phyloP scores from a whole-genome alignment of 2,888 invertebrate genomes.

The Dasypogon diadema region DNA sequence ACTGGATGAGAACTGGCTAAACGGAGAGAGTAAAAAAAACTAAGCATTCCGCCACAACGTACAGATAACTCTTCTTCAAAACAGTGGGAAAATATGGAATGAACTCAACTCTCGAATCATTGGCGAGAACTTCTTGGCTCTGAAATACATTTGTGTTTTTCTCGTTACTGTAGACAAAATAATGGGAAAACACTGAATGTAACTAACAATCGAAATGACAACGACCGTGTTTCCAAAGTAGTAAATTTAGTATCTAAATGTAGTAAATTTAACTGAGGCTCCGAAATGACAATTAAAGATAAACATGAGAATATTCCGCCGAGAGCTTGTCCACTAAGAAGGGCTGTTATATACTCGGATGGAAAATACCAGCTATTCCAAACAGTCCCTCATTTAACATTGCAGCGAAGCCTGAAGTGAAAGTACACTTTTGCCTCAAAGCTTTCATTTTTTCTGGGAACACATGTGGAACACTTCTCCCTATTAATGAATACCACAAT shows the following conservation, averaged over 20 bases:
- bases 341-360: constrained; percentile 87
- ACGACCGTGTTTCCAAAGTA: too few species aligned
- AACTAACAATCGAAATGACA: constrained; percentile 79
- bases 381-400: constrained; percentile 88
- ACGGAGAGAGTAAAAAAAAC: constrained; percentile 86
- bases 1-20: constrained; percentile 88
- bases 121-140: constrained; percentile 28
- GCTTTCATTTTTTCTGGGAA: too few species aligned
- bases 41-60: constrained; percentile 80
- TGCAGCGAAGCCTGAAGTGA: constrained; percentile 85
- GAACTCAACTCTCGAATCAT: constrained; percentile 36
- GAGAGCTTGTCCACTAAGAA: constrained; percentile 91
- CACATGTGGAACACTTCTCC: constrained; percentile 66
- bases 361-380: constrained; percentile 91
- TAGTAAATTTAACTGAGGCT: constrained; percentile 83
- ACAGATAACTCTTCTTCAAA: constrained; percentile 83
- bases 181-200: constrained; percentile 81
- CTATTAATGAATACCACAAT: constrained; percentile 86
- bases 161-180: constrained; percentile 69
- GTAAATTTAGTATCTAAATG: constrained; percentile 91
- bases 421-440: too few species aligned
- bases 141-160: constrained; percentile 44
- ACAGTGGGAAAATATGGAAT: constrained; percentile 69
- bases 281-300: constrained; percentile 85
- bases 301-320: constrained; percentile 92